Evolutionary conservation across 53 echinoderm and acorn worm genomes (phyloP), one percentile per base, ranked within the genome.

Genomic region (Glandiceps talaboti): DNA sequence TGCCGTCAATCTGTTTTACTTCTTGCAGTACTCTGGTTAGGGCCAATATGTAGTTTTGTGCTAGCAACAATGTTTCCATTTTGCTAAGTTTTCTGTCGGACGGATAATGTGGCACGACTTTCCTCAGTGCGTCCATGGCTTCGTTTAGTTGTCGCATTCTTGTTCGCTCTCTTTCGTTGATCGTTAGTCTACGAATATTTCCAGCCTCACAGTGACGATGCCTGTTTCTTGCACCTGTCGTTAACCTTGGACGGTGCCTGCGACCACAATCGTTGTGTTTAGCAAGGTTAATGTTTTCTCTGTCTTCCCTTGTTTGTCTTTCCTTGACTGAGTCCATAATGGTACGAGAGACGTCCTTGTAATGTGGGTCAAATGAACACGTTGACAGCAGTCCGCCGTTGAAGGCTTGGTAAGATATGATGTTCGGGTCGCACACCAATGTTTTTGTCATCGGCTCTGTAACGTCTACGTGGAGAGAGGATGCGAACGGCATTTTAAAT

Each of bases 31-130:
- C 32, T 28, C 79, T 76, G 25, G 86, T 75, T 32, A 90, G 82
- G 25, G 90, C 90, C 33, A 79, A 73, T 74, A 90, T 90, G 82
- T 90, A 90, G 72, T 80, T 90, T 73, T 90, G 86, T 27, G 90
- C 90, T 27, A 90, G 82, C 20, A 90, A 82, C 45, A 90, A 83
- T 29, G 90, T 90, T 75, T 90, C 90, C 90, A 90, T 90, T 73
- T 90, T 90, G 76, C 90, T 90, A 30, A 87, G 73, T 76, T 87
- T 83, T 30, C 77, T 80, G 25, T 83, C 79, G 0, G 90, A 90
- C 0, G 90, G 90, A 72, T 90, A 90, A 30, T 90, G 86, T 30
- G 90, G 90, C 14, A 90, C 90, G 25, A 90, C 90, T 31, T 75
- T 77, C 25, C 90, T 82, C 30, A 90, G 76, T 79, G 79, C 33